A percentile compares a stretch with the other conserved stretches of the same genome.
Conservation (phyloP, 2,113 vertebrate species). For the Dipodomys stephensi region DNA sequence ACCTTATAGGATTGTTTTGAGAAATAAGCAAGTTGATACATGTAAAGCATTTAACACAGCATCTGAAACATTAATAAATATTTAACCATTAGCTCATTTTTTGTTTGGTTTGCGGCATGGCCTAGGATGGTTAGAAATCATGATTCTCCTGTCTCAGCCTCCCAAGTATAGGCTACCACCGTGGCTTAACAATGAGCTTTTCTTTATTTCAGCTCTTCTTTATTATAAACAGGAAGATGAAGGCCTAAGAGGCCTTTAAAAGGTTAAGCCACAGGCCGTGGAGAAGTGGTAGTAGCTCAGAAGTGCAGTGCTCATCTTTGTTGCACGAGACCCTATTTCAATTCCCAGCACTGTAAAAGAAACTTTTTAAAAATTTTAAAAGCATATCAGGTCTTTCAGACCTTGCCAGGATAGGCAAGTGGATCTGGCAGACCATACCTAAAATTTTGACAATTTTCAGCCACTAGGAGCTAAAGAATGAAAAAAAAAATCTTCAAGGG, state of each 20-base stretch:
- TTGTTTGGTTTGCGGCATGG: too few species aligned
- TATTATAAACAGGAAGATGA: constrained; percentile 12
- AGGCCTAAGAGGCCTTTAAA: not conserved
- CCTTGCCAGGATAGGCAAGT: not conserved
- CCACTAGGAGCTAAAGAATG: constrained; percentile 29
- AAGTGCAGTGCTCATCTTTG: not conserved
- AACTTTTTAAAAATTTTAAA: not conserved
- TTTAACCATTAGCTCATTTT: not conserved
- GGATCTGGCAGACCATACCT: not conserved
- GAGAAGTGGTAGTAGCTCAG: not conserved
- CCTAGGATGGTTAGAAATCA: too few species aligned
- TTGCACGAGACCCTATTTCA: not conserved
- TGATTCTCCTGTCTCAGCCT: too few species aligned
- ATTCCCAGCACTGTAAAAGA: not conserved
- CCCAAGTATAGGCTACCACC: too few species aligned
- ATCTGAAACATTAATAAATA: constrained; percentile 1
- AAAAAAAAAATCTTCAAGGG: not conserved
- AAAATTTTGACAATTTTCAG: not conserved
- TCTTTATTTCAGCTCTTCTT: not conserved
- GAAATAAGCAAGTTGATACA: constrained; percentile 9
- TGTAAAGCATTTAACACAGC: not conserved
- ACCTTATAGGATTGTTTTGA: not conserved
- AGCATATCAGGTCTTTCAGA: not conserved
- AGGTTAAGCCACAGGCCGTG: not conserved
- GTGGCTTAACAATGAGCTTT: not conserved